Conservation (phyloP, 2,113 vertebrate genomes). For the Paradisaea rubra region DNA sequence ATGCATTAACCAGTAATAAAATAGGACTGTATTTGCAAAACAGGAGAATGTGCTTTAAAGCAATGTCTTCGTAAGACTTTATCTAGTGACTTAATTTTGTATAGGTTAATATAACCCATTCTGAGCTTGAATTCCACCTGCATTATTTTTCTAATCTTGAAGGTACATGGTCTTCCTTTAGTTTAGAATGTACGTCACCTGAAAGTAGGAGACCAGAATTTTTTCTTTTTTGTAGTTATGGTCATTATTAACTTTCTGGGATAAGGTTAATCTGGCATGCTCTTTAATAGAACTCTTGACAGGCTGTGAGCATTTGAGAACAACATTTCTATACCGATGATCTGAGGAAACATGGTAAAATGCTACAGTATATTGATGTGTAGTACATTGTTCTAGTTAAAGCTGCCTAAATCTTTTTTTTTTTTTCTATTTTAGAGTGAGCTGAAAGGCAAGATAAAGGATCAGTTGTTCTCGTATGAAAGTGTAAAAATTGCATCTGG, state of each 20-base stretch:
- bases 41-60: neutral
- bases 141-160: neutral
- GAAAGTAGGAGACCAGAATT: neutral
- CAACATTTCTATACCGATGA: neutral
- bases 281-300: neutral
- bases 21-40: neutral
- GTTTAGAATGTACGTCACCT: neutral
- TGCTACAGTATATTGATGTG: neutral
- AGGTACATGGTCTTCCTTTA: neutral
- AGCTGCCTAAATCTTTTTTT: neutral
- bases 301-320: neutral
- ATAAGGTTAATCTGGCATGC: neutral
- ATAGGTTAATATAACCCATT: neutral
- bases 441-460: neutral
- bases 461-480: neutral
- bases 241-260: neutral
- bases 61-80: neutral
- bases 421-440: neutral
- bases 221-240: neutral
- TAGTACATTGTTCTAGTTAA: neutral
- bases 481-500: conserved; percentile 5
- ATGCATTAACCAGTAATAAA: neutral
- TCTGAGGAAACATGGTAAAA: neutral
- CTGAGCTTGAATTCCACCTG: neutral
- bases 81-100: neutral